Base-by-base conservation (phyloP, 2,797 vertebrate genomes). In the Pipistrellus kuhlii region DNA sequence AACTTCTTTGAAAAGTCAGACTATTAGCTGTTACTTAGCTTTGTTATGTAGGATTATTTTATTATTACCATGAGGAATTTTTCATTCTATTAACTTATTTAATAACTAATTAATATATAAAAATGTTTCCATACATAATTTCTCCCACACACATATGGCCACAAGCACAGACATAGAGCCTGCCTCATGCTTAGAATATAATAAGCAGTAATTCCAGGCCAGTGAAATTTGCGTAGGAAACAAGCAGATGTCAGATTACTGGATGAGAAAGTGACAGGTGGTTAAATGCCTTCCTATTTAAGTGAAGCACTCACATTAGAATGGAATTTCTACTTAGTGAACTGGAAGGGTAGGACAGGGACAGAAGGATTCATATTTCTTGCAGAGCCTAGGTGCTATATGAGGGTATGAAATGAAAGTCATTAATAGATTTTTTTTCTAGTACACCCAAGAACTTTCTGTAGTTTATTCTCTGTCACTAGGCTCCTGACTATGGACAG, bases 241-340 rank as follows among this genome's bases (percentile, higher is more conserved):
- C 15, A 94, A 32, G 35, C 75, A 64, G 75, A 82, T 82, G 44
- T 92, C 76, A 89, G 21, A 30, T 88, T 85, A 80, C 53, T 62
- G 27, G 41, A 85, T 91, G 41, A 95, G 76, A 85, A 66, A 69
- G 85, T 76, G 51, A 72, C 89, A 92, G 81, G 73, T 82, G 92
- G 80, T 82, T 82, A 85, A 82, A 89, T 69, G 53, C 82, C 71
- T 94, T 90, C 81, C 55, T 87, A 85, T 82, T 90, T 92, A 76
- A 94, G 64, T 44, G 25, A 3, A 14, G 8, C 4, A 73, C 46
- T 92, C 71, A 86, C 41, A 90, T 57, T 32, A 90, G 90, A 94
- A 94, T 86, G 82, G 86, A 83, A 92, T 94, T 94, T 94, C 93
- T 82, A 32, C 72, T 78, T 80, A 59, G 69, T 53, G 59, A 95